Evolutionary conservation across 2,888 invertebrate genomes (phyloP), one percentile per base, ranked within the genome.

Genomic region (Mactromeris polynyma): DNA sequence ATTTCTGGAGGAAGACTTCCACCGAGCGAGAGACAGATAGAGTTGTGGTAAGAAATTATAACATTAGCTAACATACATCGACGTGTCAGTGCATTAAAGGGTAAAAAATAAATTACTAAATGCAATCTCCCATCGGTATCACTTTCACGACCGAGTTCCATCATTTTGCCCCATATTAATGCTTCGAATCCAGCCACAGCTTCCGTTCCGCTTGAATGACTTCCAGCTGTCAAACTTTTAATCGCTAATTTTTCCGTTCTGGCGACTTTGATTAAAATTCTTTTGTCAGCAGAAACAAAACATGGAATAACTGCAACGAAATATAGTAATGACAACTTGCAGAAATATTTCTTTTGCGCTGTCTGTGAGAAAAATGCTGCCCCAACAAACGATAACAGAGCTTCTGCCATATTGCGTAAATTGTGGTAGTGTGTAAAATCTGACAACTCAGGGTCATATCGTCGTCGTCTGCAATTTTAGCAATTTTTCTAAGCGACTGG

Each of bases 71-170:
- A 36, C 77, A 77, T 11, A 9, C 11, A 77, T 2, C 4, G 77
- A 21, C 33, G 11, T 19, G 38, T 19, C 36, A 77, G 31, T 36
- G 19, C 36, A 77, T 19, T 77, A 38, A 38, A 33, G 19, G 21
- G 21, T 36, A n/a, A 64, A 26, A 26, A 2, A 26, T 64, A 26
- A 64, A 0, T 86, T 90, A 95, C 95, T 93, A 94, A 82, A 89
- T 95, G 94, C 7, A 95, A 81, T 81, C 93, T 92, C n/a, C 95
- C 95, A 78, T 93, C 91, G 14, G 92, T 93, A 17, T 91, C 73
- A 69, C 90, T 91, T 51, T 91, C 92, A 36, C 93, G 91, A 2
- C 95, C 95, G 42, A 93, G 83, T 42, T 86, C 86, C 26, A 93
- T 80, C 83, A 93, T 88, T 90, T 91, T 91, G 9, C 94, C 94